A percentile compares a stretch with the other conserved stretches of the same genome.
Conservation (phyloP, 2,797 vertebrate species). For the Anguilla obscura region DNA sequence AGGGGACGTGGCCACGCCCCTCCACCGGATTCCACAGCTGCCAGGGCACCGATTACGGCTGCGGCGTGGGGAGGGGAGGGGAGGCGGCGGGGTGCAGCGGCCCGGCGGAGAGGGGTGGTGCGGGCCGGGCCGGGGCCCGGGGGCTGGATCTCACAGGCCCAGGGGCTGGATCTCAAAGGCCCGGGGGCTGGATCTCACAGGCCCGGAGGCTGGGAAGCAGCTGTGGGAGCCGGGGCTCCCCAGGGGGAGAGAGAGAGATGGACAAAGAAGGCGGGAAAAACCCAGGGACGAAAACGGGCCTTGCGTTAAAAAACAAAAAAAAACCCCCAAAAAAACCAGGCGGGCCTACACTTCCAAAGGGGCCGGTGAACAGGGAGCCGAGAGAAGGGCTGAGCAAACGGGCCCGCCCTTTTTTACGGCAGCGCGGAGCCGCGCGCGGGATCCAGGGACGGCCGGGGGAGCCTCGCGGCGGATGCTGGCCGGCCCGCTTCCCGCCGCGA, state of each 20-base stretch:
- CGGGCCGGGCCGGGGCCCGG: background rate
- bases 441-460: background rate
- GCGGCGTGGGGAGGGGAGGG: background rate
- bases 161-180: background rate
- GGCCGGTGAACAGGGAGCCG: background rate
- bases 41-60: constrained; percentile 28
- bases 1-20: constrained; percentile 26
- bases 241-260: background rate
- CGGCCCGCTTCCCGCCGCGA: constrained; percentile 5
- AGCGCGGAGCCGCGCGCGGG: background rate
- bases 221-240: background rate
- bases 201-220: constrained; percentile 13
- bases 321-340: no score
- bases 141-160: background rate
- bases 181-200: background rate
- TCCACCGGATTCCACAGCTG: constrained; percentile 35
- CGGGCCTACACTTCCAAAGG: background rate
- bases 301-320: background rate
- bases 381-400: background rate
- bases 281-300: background rate
- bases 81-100: background rate
- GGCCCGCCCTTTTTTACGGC: background rate
- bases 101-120: background rate
- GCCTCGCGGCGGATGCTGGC: background rate
- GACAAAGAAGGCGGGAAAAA: background rate